Evolutionary conservation across 2,797 vertebrate species (phyloP).

Genomic region (Eremophila alpestris): DNA sequence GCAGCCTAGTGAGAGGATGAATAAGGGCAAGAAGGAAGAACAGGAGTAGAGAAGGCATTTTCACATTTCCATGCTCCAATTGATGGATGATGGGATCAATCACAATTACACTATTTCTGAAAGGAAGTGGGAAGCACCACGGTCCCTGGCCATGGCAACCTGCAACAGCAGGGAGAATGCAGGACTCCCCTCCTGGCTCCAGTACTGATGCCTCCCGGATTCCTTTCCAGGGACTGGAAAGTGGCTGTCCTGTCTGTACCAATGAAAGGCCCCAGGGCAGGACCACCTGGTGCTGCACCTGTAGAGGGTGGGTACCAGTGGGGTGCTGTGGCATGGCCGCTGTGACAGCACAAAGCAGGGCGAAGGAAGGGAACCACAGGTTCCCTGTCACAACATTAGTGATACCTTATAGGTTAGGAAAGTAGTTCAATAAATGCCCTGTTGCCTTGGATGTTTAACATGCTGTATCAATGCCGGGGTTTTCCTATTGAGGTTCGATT

Average conservation of each 20-base stretch:
- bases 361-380: background rate
- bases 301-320: fast-evolving
- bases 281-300: fast-evolving
- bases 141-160: fast-evolving
- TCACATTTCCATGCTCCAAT: background rate
- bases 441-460: background rate
- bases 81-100: background rate
- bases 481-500: no score
- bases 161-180: background rate
- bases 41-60: background rate
- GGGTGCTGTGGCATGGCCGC: fast-evolving
- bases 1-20: background rate
- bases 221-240: fast-evolving
- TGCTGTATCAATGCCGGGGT: background rate
- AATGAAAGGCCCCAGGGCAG: fast-evolving
- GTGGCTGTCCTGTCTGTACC: fast-evolving
- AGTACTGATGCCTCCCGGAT: fast-evolving
- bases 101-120: background rate
- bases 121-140: background rate
- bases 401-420: background rate
- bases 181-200: background rate
- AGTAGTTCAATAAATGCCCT: background rate
- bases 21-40: background rate
- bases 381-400: background rate
- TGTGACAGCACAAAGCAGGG: background rate